Evolutionary conservation across 2,797 vertebrate species (phyloP).

Genomic region (Bryconaethiops microstoma): DNA sequence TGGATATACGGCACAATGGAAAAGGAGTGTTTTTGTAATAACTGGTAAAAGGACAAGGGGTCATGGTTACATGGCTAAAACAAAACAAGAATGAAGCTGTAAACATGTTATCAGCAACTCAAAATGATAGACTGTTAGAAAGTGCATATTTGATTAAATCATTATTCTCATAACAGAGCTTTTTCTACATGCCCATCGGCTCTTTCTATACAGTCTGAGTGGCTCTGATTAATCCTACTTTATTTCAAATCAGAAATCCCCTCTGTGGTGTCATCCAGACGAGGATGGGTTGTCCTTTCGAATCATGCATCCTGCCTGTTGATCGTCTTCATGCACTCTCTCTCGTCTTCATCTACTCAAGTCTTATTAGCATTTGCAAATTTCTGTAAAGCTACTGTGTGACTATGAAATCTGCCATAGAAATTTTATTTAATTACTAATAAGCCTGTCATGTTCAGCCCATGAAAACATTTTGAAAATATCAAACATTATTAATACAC

Average conservation of each 20-base stretch:
- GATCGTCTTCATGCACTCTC: not conserved
- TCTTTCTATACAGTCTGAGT: no score
- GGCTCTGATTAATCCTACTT: no score
- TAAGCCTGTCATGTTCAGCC: not conserved
- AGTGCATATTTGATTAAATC: no score
- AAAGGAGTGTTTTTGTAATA: not conserved
- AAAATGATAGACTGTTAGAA: not conserved
- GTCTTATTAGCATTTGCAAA: not conserved
- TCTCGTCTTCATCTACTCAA: not conserved
- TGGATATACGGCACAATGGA: not conserved
- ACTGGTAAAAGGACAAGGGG: not conserved
- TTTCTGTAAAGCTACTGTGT: not conserved
- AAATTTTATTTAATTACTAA: not conserved
- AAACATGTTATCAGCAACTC: not conserved
- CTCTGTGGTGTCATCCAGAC: not conserved
- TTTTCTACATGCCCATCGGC: no score
- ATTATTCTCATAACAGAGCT: not conserved
- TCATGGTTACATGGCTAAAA: not conserved
- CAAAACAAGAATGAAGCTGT: no score
- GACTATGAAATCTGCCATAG: not conserved
- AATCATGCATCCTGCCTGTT: not conserved
- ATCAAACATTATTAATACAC: not conserved
- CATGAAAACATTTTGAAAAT: not conserved
- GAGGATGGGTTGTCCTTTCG: not conserved
- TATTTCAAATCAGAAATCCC: not conserved